Conservation (phyloP, 2,797 vertebrate species). For the Cheirogaleus major region DNA sequence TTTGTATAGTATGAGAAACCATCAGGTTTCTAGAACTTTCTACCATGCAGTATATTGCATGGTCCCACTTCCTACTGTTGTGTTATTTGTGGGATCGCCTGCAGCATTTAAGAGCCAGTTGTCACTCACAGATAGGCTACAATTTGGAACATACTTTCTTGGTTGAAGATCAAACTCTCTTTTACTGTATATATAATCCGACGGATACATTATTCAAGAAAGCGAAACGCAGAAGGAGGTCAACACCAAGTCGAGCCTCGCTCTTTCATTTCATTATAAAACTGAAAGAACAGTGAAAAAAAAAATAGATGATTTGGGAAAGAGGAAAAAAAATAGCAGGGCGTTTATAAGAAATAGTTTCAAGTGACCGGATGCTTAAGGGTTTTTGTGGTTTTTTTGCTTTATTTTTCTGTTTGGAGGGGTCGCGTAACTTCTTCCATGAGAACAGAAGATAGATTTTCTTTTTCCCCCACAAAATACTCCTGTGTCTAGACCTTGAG, state of each 20-base stretch:
- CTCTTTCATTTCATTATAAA: not conserved
- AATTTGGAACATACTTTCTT: not conserved
- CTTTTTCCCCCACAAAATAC: not conserved
- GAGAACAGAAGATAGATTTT: not conserved
- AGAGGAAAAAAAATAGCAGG: not conserved
- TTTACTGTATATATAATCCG: not conserved
- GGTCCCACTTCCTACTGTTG: not conserved
- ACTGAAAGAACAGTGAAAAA: not conserved
- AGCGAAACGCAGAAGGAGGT: not conserved
- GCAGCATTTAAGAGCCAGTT: not conserved
- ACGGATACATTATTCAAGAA: slow-evolving; percentile 10
- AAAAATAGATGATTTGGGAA: not conserved
- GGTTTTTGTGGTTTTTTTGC: not conserved
- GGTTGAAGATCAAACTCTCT: slow-evolving; percentile 15
- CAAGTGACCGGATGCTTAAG: not conserved
- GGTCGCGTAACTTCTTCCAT: not conserved
- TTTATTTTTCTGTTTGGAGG: slow-evolving; percentile 17
- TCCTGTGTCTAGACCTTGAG: not conserved
- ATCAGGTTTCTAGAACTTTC: not conserved
- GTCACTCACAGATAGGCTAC: not conserved
- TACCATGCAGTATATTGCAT: not conserved
- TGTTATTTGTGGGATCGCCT: too few species aligned
- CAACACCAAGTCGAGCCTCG: not conserved
- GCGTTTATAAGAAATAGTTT: not conserved
- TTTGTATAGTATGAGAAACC: not conserved